These are phyloP conservation scores for Agrochola lychnidis DNA, from an alignment of 2,888 invertebrate genomes.

Conservation along the genomic window DNA sequence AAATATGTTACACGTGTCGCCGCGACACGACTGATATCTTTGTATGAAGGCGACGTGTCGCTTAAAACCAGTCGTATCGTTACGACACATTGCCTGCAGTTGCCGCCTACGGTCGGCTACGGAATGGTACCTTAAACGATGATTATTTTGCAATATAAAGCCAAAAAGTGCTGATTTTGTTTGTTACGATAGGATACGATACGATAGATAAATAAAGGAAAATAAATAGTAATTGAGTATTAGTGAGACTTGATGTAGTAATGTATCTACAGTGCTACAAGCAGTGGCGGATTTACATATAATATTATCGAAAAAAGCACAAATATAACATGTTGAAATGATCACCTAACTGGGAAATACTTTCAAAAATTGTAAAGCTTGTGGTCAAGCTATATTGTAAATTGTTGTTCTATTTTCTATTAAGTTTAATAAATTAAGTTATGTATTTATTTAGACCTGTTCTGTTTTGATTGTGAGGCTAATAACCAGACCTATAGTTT, in stretches of 20 bases:
- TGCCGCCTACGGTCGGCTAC: too few relatives aligned
- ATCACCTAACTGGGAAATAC: not conserved
- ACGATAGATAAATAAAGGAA: too few relatives aligned
- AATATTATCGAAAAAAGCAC: not conserved
- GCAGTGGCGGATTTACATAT: too few relatives aligned
- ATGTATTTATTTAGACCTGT: slow-evolving; percentile 4
- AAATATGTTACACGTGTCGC: too few relatives aligned
- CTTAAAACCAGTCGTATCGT: too few relatives aligned
- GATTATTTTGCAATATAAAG: not conserved
- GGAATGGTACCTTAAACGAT: not conserved
- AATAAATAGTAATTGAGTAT: slow-evolving; percentile 1
- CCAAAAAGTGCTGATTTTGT: not conserved
- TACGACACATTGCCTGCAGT: too few relatives aligned
- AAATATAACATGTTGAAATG: not conserved
- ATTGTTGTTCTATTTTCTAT: slow-evolving; percentile 18
- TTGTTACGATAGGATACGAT: not conserved
- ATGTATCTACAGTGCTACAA: not conserved
- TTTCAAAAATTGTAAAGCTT: not conserved
- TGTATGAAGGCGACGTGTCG: too few relatives aligned
- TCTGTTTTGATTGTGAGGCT: slow-evolving; percentile 6
- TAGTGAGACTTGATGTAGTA: slow-evolving; percentile 6
- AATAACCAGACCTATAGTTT: not conserved
- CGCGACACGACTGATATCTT: too few relatives aligned
- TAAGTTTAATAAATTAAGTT: not conserved
- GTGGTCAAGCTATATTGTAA: not conserved